These are phyloP conservation scores for Chelmon rostratus DNA, from an alignment of 2,797 vertebrate genomes.

Conservation along the genomic window DNA sequence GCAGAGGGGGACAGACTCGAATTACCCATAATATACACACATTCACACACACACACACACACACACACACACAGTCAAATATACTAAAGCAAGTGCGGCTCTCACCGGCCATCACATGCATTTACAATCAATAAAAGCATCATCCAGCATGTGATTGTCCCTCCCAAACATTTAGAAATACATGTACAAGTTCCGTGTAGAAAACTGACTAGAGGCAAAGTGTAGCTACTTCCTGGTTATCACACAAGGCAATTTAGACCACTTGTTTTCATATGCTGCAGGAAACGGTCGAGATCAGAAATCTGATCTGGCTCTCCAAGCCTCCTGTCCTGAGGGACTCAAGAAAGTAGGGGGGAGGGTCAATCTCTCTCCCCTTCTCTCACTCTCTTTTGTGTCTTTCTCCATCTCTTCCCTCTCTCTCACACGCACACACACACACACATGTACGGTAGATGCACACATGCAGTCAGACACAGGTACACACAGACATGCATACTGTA, in stretches of 20 bases:
- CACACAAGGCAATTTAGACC: conserved; percentile 80
- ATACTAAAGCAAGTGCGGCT: conserved; percentile 50
- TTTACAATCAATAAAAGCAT: conserved; percentile 70
- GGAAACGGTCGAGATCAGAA: conserved; percentile 83
- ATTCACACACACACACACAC: conserved; percentile 12
- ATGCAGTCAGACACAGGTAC: conserved; percentile 62
- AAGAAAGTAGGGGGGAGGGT: conserved; percentile 78
- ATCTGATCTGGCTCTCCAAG: conserved; percentile 83
- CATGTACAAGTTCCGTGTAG: conserved; percentile 42
- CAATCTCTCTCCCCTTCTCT: conserved; percentile 50
- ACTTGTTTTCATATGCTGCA: conserved; percentile 84
- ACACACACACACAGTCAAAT: conserved; percentile 43
- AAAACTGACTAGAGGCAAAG: conserved; percentile 68
- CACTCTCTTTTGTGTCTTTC: conserved; percentile 62
- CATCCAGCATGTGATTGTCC: conserved; percentile 38
- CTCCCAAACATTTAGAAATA: conserved; percentile 36
- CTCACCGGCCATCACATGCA: conserved; percentile 11
- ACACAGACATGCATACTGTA: conserved; percentile 38
- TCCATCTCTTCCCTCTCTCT: conserved; percentile 38
- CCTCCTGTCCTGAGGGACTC: conserved; percentile 81
- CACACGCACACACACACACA: conserved; percentile 40
- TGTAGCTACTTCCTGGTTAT: conserved; percentile 79
- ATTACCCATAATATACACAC: conserved; percentile 76
- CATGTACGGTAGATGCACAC: conserved; percentile 58
- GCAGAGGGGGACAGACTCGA: conserved; percentile 67